Evolutionary conservation across 2,888 invertebrate species (phyloP).

Genomic region (Uropetala carovei): DNA sequence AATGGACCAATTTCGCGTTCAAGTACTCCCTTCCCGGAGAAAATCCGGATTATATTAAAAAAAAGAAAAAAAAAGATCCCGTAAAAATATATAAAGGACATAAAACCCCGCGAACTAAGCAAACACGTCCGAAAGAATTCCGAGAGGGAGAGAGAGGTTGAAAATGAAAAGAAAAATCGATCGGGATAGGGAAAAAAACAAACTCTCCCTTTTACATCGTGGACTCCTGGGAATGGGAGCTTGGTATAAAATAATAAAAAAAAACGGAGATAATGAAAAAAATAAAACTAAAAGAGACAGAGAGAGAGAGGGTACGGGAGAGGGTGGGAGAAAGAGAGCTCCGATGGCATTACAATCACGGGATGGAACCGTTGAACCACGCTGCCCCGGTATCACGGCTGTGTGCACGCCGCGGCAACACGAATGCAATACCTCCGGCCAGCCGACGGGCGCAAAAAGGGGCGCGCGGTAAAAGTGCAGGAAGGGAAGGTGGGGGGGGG

Average conservation of each 20-base stretch:
- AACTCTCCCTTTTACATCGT: background rate
- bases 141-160: background rate
- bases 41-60: no score
- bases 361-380: slow-evolving; percentile 18
- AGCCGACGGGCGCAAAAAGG: background rate
- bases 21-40: no score
- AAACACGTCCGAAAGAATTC: background rate
- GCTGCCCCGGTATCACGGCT: background rate
- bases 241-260: background rate
- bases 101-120: background rate
- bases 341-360: slow-evolving; percentile 25
- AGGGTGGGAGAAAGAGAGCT: background rate
- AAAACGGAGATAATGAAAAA: background rate
- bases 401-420: background rate
- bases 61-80: no score
- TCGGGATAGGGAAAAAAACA: background rate
- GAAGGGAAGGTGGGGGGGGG: background rate
- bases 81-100: background rate
- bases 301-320: background rate
- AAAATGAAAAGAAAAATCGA: slow-evolving; percentile 3
- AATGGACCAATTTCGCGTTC: no score
- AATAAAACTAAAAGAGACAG: background rate
- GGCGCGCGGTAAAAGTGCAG: background rate
- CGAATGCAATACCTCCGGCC: background rate
- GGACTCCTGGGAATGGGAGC: background rate